These are phyloP conservation scores for Nylanderia fulva DNA, from an alignment of 1,140 invertebrate genomes.

Conservation along the genomic window DNA sequence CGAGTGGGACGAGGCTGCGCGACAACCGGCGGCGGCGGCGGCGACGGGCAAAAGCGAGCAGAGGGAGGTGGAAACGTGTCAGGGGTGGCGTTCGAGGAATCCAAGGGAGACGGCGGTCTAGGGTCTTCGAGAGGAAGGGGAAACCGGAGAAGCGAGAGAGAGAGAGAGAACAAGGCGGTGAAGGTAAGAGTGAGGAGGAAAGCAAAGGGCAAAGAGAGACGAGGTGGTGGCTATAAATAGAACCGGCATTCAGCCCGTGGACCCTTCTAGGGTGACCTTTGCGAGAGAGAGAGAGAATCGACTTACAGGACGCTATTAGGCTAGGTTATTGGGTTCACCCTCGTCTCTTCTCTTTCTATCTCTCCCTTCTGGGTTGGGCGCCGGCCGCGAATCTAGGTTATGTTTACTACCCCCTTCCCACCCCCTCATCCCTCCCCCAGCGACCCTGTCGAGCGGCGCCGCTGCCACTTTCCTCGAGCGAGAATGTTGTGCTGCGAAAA, in stretches of 20 bases:
- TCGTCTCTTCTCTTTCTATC: conserved; percentile 50
- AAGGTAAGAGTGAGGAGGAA: neutral
- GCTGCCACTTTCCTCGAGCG: conserved; percentile 21
- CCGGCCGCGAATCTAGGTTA: conserved; percentile 77
- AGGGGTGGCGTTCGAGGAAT: conserved; percentile 47
- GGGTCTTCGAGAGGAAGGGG: neutral
- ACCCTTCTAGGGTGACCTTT: conserved; percentile 79
- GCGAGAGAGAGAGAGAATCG: conserved; percentile 57
- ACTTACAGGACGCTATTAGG: conserved; percentile 74
- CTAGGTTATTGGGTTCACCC: conserved; percentile 78
- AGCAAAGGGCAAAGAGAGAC: conserved; percentile 34
- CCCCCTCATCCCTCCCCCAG: neutral
- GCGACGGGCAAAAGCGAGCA: conserved; percentile 1
- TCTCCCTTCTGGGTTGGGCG: conserved; percentile 50
- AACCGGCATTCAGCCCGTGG: conserved; percentile 62
- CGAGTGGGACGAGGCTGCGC: conserved; percentile 58
- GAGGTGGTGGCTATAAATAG: conserved; percentile 79
- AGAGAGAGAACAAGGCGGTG: neutral
- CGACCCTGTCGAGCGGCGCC: conserved; percentile 27
- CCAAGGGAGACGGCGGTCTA: conserved; percentile 16
- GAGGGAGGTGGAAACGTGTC: conserved; percentile 46
- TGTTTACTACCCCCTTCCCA: conserved; percentile 77
- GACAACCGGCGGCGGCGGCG: conserved; percentile 15
- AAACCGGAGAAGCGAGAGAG: neutral
- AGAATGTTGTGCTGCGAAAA: neutral